A percentile compares a stretch with the other conserved stretches of the same genome.
Conservation (phyloP, 2,797 vertebrate genomes). For the Esox lucius region DNA sequence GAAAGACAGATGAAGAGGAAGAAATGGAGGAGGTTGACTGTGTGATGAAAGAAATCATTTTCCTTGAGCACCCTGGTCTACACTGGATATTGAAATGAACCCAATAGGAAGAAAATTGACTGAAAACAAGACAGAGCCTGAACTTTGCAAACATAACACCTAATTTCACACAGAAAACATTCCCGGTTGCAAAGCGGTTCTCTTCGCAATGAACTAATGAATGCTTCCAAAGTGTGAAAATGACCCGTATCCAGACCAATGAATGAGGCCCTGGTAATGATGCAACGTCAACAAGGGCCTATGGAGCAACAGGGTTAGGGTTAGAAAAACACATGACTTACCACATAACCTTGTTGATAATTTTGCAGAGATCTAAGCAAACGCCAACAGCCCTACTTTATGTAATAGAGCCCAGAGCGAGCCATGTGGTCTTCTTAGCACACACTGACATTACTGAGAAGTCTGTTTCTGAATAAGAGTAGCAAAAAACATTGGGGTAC, state of each 20-base stretch:
- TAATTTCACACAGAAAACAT: not conserved
- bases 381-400: conserved; percentile 6
- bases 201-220: not conserved
- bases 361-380: conserved; percentile 4
- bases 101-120: not conserved
- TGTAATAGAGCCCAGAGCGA: conserved; percentile 13
- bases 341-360: conserved; percentile 26
- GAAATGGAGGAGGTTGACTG: not conserved
- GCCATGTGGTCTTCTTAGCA: not conserved
- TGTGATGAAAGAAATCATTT: no score
- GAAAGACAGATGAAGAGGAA: not conserved
- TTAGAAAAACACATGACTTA: conserved; percentile 10
- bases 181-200: not conserved
- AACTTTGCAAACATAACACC: not conserved
- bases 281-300: not conserved
- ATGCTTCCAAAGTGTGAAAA: not conserved
- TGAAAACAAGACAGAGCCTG: not conserved
- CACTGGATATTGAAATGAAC: not conserved
- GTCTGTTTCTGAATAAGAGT: not conserved
- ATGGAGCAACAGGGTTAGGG: not conserved
- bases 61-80: not conserved
- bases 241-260: not conserved
- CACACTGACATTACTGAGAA: not conserved
- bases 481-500: not conserved
- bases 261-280: no score